Percentiles rank a stretch among this genome's conserved stretches.
phyloP scores from a whole-genome alignment of 1,140 invertebrate species.

The Drosophila fuyamai region DNA sequence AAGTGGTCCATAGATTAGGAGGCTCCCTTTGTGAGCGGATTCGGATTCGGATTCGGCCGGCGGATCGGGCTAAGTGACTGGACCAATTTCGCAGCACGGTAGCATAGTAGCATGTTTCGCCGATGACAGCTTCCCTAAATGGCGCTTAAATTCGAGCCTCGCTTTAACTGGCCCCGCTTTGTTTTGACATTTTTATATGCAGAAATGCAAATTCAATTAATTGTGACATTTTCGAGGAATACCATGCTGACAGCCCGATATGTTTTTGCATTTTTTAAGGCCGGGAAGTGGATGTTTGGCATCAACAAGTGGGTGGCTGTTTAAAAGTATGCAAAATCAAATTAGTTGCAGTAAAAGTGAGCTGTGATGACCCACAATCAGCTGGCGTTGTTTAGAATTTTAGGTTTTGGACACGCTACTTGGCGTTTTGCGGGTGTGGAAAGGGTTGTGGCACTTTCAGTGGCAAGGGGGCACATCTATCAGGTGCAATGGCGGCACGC shows the following conservation, averaged over 20 bases:
- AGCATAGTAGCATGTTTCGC: slow-evolving; percentile 31
- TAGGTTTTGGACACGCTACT: slow-evolving; percentile 73
- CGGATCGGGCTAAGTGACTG: slow-evolving; percentile 26
- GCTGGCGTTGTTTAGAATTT: slow-evolving; percentile 48
- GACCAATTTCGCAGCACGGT: slow-evolving; percentile 28
- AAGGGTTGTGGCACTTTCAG: slow-evolving; percentile 24
- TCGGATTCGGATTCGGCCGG: not conserved
- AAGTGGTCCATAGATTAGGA: slow-evolving; percentile 80
- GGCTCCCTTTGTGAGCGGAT: slow-evolving; percentile 24
- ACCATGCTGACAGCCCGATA: slow-evolving; percentile 25
- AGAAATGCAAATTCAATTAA: slow-evolving; percentile 76
- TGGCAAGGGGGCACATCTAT: slow-evolving; percentile 28
- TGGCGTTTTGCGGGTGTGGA: slow-evolving; percentile 54
- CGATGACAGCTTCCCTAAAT: slow-evolving; percentile 79
- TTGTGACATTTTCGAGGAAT: slow-evolving; percentile 62
- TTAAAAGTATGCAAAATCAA: slow-evolving; percentile 39
- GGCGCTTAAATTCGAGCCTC: slow-evolving; percentile 67
- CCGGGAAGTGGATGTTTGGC: not conserved
- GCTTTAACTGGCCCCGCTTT: slow-evolving; percentile 5
- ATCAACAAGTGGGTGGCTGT: slow-evolving; percentile 28
- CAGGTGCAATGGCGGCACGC: slow-evolving; percentile 64
- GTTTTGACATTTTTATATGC: slow-evolving; percentile 65
- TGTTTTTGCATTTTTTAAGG: not conserved
- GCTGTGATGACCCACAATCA: slow-evolving; percentile 38
- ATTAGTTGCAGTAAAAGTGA: slow-evolving; percentile 63